Percentiles rank a stretch among this genome's conserved stretches.
These are phyloP conservation scores for Sternotherus odoratus DNA, from an alignment of 2,797 vertebrate species.

Conservation along the genomic window DNA sequence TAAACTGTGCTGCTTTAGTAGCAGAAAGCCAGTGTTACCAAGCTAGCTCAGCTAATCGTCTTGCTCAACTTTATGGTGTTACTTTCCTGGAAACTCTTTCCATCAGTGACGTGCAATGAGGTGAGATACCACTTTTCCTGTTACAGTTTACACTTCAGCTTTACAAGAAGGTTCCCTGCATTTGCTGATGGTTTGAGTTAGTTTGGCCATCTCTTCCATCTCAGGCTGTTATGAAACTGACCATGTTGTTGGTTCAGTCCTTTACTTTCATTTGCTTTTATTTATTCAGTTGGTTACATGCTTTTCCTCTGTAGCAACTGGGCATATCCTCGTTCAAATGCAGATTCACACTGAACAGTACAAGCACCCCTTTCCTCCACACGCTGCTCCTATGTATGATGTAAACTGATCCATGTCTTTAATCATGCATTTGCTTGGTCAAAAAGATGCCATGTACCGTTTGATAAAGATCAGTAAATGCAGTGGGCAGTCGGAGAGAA, in stretches of 20 bases:
- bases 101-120: not conserved
- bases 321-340: not conserved
- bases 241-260: not conserved
- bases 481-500: not conserved
- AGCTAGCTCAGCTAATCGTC: not conserved
- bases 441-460: not conserved
- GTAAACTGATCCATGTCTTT: not conserved
- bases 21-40: not conserved
- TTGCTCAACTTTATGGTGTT: not conserved
- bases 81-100: not conserved
- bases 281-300: not conserved
- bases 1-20: not conserved
- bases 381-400: not conserved
- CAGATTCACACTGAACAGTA: not conserved
- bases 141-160: accelerated
- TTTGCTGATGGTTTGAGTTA: not conserved
- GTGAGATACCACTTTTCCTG: not conserved
- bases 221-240: not conserved
- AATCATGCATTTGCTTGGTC: not conserved
- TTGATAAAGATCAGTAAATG: not conserved
- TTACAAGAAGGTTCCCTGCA: not conserved
- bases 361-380: not conserved
- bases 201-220: not conserved
- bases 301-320: not conserved
- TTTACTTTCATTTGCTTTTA: not conserved